A percentile compares a stretch with the other conserved stretches of the same genome.
Conservation (phyloP, 2,888 invertebrate species). For the Himalopsyche japonica region DNA sequence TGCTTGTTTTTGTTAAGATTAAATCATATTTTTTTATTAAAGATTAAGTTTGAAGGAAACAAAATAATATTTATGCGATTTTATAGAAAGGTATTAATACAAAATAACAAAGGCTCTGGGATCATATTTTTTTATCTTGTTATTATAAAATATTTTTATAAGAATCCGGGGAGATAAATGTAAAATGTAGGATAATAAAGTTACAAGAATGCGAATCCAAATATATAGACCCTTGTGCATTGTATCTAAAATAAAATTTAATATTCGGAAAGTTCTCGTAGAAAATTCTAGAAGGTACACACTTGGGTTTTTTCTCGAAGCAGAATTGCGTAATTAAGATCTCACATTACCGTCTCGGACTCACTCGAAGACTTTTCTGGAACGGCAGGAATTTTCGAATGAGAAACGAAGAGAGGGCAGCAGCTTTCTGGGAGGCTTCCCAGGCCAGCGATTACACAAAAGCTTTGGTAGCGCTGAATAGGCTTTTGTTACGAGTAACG, state of each 20-base stretch:
- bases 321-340: not conserved
- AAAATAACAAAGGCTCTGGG: no score
- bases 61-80: no score
- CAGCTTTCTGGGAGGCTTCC: not conserved
- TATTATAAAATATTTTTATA: not conserved
- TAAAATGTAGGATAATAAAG: not conserved
- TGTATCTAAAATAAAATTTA: not conserved
- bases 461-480: slow-evolving; percentile 9
- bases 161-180: not conserved
- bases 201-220: not conserved
- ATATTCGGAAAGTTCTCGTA: not conserved
- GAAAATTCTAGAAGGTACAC: not conserved
- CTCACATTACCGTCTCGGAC: not conserved
- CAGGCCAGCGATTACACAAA: slow-evolving; percentile 19
- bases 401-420: not conserved
- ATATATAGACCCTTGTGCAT: not conserved
- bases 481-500: slow-evolving; percentile 30
- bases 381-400: not conserved
- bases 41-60: no score
- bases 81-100: no score
- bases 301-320: not conserved
- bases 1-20: no score
- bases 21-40: no score
- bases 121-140: no score
- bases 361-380: not conserved